phyloP scores from a whole-genome alignment of 2,888 invertebrate genomes.

The Amphimallon solstitiale region DNA sequence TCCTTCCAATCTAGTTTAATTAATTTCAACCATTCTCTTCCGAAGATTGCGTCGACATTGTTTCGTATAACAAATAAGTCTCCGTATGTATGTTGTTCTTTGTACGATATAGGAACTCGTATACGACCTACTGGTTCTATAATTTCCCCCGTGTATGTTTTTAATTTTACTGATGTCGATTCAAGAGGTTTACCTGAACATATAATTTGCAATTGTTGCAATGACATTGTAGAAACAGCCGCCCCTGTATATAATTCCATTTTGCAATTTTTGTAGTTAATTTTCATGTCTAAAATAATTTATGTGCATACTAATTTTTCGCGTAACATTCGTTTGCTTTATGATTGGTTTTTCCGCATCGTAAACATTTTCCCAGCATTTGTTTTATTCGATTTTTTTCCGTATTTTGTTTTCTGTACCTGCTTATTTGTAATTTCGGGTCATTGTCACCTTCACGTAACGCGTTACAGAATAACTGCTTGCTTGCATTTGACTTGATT shows the following conservation, averaged over 20 bases:
- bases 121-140: neutral
- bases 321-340: neutral
- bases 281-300: slow-evolving; percentile 10
- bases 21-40: too few species aligned
- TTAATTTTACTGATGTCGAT: slow-evolving; percentile 7
- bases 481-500: too few species aligned
- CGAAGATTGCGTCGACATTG: too few species aligned
- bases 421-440: too few species aligned
- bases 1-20: too few species aligned
- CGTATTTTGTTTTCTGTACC: too few species aligned
- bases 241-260: slow-evolving; percentile 26
- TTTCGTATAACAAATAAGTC: slow-evolving; percentile 4
- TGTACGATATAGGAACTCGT: neutral
- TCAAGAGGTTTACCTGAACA: neutral
- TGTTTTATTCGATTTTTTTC: too few species aligned
- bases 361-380: too few species aligned
- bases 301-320: slow-evolving; percentile 2
- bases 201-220: neutral
- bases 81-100: neutral
- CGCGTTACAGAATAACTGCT: too few species aligned
- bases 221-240: slow-evolving; percentile 17
- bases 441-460: too few species aligned
- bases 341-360: neutral
- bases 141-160: slow-evolving; percentile 9
- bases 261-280: slow-evolving; percentile 7